Percentiles rank a stretch among this genome's conserved stretches.
These are phyloP conservation scores for Ramphastos sulfuratus DNA, from an alignment of 2,113 vertebrate species.

Conservation along the genomic window DNA sequence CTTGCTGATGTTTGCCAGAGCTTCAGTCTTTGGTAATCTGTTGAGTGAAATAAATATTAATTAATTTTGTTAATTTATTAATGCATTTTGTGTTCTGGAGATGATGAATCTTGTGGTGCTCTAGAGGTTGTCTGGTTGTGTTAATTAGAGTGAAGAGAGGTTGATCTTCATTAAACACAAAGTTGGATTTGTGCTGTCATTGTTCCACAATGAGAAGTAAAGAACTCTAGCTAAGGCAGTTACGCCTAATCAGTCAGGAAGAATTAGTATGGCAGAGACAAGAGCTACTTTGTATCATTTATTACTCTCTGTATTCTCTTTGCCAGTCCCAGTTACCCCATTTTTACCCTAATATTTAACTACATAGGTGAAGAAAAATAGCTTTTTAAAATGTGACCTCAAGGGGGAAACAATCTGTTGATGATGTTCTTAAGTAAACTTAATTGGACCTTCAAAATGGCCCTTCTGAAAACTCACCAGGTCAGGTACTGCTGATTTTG, in stretches of 20 bases:
- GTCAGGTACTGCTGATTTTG: background rate
- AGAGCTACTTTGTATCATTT: background rate
- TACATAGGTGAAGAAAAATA: background rate
- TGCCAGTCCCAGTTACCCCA: background rate
- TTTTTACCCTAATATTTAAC: background rate
- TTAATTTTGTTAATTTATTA: slow-evolving; percentile 26
- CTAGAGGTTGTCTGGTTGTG: background rate
- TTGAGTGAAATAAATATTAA: slow-evolving; percentile 55
- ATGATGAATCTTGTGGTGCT: slow-evolving; percentile 25
- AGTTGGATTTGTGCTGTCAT: background rate
- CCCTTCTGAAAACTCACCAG: background rate
- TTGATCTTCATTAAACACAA: slow-evolving; percentile 37
- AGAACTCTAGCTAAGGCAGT: background rate
- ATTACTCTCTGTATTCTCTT: background rate
- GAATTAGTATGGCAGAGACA: background rate
- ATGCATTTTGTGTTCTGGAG: slow-evolving; percentile 59
- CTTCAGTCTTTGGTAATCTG: slow-evolving; percentile 32
- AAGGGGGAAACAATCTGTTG: background rate
- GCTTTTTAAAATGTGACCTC: background rate
- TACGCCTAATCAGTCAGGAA: background rate
- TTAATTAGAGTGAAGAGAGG: slow-evolving; percentile 26
- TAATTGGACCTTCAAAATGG: background rate
- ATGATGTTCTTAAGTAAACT: background rate
- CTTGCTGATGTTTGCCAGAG: slow-evolving; percentile 51
- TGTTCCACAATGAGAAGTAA: slow-evolving; percentile 5